Conservation (phyloP, 2,888 invertebrate species). For the Ptilodon capucinus region DNA sequence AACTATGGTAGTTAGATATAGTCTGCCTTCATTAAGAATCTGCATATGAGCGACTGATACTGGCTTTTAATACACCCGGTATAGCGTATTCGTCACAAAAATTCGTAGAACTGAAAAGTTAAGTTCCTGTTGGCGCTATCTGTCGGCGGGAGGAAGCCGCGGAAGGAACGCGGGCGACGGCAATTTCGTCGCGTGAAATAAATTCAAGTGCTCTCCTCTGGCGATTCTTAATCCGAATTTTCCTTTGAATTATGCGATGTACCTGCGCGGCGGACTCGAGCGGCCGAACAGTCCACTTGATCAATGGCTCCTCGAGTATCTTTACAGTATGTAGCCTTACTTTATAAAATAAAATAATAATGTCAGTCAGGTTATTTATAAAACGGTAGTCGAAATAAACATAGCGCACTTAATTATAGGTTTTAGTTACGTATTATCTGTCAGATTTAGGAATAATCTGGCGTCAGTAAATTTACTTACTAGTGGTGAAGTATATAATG, state of each 20-base stretch:
- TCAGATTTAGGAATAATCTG: too few species aligned
- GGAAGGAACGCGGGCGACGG: slow-evolving; percentile 57
- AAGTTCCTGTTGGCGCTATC: slow-evolving; percentile 52
- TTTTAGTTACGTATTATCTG: too few species aligned
- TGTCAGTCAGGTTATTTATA: background rate
- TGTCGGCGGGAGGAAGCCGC: slow-evolving; percentile 37
- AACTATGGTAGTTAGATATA: too few species aligned
- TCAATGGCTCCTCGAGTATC: slow-evolving; percentile 10
- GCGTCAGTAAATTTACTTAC: too few species aligned
- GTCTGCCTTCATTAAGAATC: too few species aligned
- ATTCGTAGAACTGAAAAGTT: slow-evolving; percentile 62
- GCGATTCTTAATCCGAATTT: slow-evolving; percentile 60
- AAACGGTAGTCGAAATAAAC: too few species aligned
- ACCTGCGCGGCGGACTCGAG: slow-evolving; percentile 27
- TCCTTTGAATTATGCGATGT: slow-evolving; percentile 59
- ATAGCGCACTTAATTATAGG: too few species aligned
- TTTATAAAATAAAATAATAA: too few species aligned
- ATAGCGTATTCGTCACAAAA: too few species aligned
- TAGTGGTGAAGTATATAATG: too few species aligned
- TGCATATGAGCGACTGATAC: too few species aligned
- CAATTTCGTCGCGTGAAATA: slow-evolving; percentile 59
- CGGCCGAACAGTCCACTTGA: slow-evolving; percentile 17
- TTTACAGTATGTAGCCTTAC: slow-evolving; percentile 1
- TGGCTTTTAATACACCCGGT: too few species aligned
- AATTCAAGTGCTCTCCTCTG: slow-evolving; percentile 50